A percentile compares a stretch with the other conserved stretches of the same genome.
Conservation (phyloP, 2,888 invertebrate species). For the Embidobia sp. region DNA sequence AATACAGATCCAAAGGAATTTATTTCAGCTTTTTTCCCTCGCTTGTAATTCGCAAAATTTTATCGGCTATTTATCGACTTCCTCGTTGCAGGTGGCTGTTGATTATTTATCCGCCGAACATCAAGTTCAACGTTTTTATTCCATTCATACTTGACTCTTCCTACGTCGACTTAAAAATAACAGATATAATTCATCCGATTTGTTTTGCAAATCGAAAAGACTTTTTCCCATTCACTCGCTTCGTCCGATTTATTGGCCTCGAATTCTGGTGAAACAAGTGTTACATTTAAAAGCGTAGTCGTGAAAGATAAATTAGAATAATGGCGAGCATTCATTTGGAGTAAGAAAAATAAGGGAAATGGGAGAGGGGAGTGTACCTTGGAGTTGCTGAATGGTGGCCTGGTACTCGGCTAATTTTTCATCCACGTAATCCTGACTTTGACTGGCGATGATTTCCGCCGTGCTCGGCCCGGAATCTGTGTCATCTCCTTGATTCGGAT, state of each 20-base stretch:
- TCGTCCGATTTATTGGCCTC: no score
- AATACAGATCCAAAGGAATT: no score
- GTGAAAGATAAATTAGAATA: neutral
- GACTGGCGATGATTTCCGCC: conserved; percentile 95
- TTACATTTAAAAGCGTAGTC: no score
- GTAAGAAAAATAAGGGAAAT: neutral
- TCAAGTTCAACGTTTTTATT: neutral
- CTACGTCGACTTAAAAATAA: no score
- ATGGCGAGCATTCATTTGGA: neutral
- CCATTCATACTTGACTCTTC: neutral
- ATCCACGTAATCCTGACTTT: conserved; percentile 96
- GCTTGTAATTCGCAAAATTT: no score
- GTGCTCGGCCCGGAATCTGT: conserved; percentile 92
- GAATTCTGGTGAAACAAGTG: no score
- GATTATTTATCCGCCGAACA: neutral
- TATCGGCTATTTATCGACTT: no score
- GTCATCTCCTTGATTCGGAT: conserved; percentile 87
- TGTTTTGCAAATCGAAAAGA: no score
- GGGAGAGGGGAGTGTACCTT: conserved; percentile 81
- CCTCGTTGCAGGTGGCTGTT: no score
- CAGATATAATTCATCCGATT: no score
- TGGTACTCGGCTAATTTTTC: conserved; percentile 97
- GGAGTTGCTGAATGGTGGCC: conserved; percentile 93
- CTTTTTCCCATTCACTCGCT: no score
- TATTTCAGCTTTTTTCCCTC: no score